Conservation (phyloP, 92 coral and sea anemone genomes). For the Phenganax subtilis region DNA sequence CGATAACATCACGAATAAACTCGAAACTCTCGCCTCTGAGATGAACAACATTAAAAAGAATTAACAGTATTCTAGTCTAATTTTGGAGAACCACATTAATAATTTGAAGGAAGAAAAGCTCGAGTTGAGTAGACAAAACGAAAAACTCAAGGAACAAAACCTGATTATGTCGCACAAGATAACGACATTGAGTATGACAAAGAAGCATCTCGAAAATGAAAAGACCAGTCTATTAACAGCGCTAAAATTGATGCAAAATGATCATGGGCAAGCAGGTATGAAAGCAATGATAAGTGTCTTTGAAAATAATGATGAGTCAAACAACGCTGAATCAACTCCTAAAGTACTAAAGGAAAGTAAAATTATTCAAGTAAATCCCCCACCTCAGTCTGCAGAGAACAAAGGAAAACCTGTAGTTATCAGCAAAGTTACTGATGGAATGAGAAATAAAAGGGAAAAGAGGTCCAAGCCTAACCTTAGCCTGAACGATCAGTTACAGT, state of each 20-base stretch:
- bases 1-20: neutral
- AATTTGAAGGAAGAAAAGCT: neutral
- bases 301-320: no score
- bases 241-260: neutral
- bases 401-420: no score
- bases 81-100: neutral
- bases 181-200: neutral
- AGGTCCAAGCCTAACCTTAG: no score
- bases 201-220: neutral
- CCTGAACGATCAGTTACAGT: no score
- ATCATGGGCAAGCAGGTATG: neutral
- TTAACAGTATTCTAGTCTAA: neutral
- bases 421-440: no score
- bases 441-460: no score
- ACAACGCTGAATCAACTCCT: no score
- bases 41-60: neutral
- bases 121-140: neutral
- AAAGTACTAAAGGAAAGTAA: no score
- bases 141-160: neutral
- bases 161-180: neutral
- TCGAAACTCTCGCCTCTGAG: neutral
- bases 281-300: no score
- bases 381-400: no score
- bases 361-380: no score
- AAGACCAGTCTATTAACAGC: neutral